phyloP scores from a whole-genome alignment of 2,113 vertebrate species.

The Platichthys stellatus region DNA sequence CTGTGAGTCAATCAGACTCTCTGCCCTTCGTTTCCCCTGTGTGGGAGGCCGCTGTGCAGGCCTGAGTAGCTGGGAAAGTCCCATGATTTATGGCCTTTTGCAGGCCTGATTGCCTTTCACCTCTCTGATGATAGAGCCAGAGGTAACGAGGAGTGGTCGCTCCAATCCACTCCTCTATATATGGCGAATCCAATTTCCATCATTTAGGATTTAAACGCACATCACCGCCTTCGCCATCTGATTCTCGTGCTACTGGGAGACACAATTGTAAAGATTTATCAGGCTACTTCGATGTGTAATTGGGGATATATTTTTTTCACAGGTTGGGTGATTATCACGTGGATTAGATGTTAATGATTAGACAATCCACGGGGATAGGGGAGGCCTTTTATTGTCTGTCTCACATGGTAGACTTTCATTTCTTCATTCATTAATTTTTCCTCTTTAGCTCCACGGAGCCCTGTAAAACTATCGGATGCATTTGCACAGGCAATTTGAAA shows the following conservation, averaged over 20 bases:
- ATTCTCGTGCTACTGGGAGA: slow-evolving; percentile 34
- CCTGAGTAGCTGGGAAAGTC: slow-evolving; percentile 78
- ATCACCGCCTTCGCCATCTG: slow-evolving; percentile 18
- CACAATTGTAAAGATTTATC: slow-evolving; percentile 49
- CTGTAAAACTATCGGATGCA: slow-evolving; percentile 32
- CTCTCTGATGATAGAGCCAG: slow-evolving; percentile 64
- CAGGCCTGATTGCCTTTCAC: slow-evolving; percentile 79
- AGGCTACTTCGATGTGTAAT: slow-evolving; percentile 55
- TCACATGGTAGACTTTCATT: slow-evolving; percentile 64
- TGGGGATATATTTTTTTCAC: slow-evolving; percentile 60
- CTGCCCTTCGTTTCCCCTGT: slow-evolving; percentile 70
- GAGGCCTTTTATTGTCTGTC: slow-evolving; percentile 61
- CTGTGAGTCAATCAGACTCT: slow-evolving; percentile 66
- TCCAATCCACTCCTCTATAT: slow-evolving; percentile 59
- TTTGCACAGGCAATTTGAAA: slow-evolving; percentile 24
- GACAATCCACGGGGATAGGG: slow-evolving; percentile 43
- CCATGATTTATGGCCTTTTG: slow-evolving; percentile 79
- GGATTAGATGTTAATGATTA: slow-evolving; percentile 78
- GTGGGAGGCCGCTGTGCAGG: slow-evolving; percentile 69
- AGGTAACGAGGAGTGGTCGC: slow-evolving; percentile 65
- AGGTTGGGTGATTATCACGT: slow-evolving; percentile 61
- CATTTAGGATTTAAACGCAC: slow-evolving; percentile 61
- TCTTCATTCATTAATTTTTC: slow-evolving; percentile 57
- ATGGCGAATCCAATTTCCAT: slow-evolving; percentile 61
- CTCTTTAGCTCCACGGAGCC: slow-evolving; percentile 30